A percentile compares a stretch with the other conserved stretches of the same genome.
Evolutionary conservation across 2,888 invertebrate genomes (phyloP).

Genomic region (Lingula anatina): DNA sequence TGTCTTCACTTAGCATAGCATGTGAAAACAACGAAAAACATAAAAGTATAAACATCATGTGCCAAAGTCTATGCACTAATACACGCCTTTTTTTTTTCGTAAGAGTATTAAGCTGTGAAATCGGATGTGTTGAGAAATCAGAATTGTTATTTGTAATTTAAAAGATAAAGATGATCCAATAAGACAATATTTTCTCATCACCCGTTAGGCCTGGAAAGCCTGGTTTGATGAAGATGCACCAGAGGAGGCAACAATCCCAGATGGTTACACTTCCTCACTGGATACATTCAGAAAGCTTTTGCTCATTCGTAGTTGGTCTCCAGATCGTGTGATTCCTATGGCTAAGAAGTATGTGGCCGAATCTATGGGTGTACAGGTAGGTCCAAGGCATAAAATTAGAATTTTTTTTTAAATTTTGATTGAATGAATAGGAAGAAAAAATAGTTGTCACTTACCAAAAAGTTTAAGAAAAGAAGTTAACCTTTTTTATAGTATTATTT

Average conservation of each 20-base stretch:
- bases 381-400: conserved; percentile 3
- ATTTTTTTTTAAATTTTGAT: too few species aligned
- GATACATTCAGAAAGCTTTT: conserved; percentile 75
- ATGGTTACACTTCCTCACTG: conserved; percentile 69
- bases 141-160: too few species aligned
- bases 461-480: not conserved
- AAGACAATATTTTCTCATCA: too few species aligned
- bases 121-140: too few species aligned
- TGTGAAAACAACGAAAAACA: too few species aligned
- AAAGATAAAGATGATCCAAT: too few species aligned
- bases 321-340: conserved; percentile 79
- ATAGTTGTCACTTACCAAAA: not conserved
- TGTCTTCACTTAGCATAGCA: too few species aligned
- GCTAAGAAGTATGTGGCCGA: conserved; percentile 75
- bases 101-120: too few species aligned
- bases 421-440: not conserved
- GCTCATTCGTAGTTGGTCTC: conserved; percentile 78
- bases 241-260: conserved; percentile 75
- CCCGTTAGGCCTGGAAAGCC: conserved; percentile 47
- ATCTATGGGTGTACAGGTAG: conserved; percentile 62
- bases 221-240: conserved; percentile 73
- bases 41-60: too few species aligned
- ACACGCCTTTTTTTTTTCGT: too few species aligned
- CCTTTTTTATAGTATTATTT: too few species aligned
- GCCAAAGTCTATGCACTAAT: too few species aligned